Conservation (phyloP, 2,888 invertebrate genomes). For the Scaptomyza tumidula region DNA sequence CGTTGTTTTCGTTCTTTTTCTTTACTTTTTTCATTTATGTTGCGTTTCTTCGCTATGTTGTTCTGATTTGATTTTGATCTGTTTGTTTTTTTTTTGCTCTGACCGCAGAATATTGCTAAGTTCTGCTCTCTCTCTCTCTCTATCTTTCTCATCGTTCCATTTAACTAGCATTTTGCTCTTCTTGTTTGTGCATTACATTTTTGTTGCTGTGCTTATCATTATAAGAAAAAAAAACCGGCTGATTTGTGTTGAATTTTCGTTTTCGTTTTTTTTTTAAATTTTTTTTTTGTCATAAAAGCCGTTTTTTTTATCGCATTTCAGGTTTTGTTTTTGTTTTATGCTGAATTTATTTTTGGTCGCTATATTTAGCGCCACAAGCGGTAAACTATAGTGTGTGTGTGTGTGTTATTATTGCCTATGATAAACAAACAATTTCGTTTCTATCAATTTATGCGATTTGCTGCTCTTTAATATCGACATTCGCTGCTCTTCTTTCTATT, state of each 20-base stretch:
- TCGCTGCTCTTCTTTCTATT: conserved; percentile 13
- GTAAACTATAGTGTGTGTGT: conserved; percentile 25
- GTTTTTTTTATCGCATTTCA: conserved; percentile 35
- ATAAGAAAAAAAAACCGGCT: conserved; percentile 37
- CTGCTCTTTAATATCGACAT: conserved; percentile 34
- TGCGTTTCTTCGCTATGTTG: conserved; percentile 20
- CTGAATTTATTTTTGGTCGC: conserved; percentile 41
- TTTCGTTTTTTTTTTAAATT: no score
- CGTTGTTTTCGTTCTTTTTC: conserved; percentile 26
- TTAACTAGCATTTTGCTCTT: background rate
- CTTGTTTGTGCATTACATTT: conserved; percentile 32
- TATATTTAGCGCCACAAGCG: conserved; percentile 69
- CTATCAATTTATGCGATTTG: conserved; percentile 31
- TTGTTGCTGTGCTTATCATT: conserved; percentile 34
- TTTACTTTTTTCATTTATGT: conserved; percentile 3
- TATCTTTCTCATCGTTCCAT: conserved; percentile 6
- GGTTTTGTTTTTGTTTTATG: conserved; percentile 30
- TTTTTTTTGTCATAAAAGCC: conserved; percentile 53
- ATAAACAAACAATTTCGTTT: conserved; percentile 49
- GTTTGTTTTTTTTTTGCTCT: conserved; percentile 3
- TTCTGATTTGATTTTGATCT: conserved; percentile 42
- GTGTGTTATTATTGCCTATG: conserved; percentile 26
- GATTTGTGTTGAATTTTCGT: conserved; percentile 30
- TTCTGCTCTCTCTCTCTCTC: no score
- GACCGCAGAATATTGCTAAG: conserved; percentile 10